Conservation (phyloP, 2,888 invertebrate genomes). For the Abrostola triplasia region DNA sequence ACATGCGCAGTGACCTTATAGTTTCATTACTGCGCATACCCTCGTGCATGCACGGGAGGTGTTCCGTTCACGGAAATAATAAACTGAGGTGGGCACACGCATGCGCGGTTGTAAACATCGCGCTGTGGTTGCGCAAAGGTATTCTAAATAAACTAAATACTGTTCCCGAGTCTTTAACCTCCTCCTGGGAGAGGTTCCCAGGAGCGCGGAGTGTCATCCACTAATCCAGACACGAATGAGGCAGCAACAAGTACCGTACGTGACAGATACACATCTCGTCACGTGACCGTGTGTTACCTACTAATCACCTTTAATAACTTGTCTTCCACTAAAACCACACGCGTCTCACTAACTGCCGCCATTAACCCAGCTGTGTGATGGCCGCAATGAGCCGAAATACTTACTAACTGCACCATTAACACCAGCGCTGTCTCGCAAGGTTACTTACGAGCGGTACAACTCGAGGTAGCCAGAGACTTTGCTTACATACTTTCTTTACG, state of each 20-base stretch:
- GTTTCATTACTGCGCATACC: constrained; percentile 25
- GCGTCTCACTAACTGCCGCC: too few relatives aligned
- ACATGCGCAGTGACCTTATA: constrained; percentile 44
- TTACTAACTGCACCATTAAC: constrained; percentile 24
- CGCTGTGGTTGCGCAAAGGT: constrained; percentile 6
- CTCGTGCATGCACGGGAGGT: background rate
- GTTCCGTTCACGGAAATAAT: constrained; percentile 15
- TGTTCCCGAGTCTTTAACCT: background rate
- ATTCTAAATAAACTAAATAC: constrained; percentile 34
- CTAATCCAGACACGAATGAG: too few relatives aligned
- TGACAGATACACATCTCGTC: too few relatives aligned
- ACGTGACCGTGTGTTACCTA: too few relatives aligned
- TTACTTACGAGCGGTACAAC: background rate
- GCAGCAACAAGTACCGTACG: too few relatives aligned
- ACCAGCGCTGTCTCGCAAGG: constrained; percentile 2
- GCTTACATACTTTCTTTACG: constrained; percentile 10
- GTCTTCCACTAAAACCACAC: too few relatives aligned
- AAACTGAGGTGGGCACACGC: constrained; percentile 12
- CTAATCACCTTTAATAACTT: too few relatives aligned
- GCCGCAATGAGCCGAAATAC: too few relatives aligned
- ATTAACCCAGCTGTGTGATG: too few relatives aligned
- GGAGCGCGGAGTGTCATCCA: too few relatives aligned
- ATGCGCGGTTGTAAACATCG: constrained; percentile 15
- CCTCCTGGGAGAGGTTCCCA: too few relatives aligned
- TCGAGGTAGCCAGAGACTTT: constrained; percentile 3